Evolutionary conservation across 2,888 invertebrate genomes (phyloP), one percentile per base, ranked within the genome.

Genomic region (Callimorpha dominula): DNA sequence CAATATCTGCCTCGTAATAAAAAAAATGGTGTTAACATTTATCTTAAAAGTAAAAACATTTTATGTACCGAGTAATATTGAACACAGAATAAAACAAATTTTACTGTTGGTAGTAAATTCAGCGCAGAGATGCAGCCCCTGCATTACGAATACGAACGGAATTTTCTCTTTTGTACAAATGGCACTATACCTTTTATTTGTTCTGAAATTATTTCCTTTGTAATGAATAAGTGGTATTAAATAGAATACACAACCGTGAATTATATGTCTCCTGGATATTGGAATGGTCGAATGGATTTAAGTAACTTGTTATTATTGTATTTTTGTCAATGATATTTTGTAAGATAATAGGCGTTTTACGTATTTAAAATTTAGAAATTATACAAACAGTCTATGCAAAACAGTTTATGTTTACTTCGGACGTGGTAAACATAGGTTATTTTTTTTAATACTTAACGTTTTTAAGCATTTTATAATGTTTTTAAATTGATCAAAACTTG

Each of bases 151-250:
- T 74, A 74, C 72, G 78, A 71, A 81, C 80, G 80, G 83, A 86
- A 86, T 83, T 80, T 77, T 71, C 78, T 75, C 74, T 72, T 73
- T 79, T 64, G 77, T 75, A 85, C 81, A 85, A 86, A 86, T 71
- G 62, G 79, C 77, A 79, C 72, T 71, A 71, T 86, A 78, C 81
- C 81, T 83, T 86, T 83, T 85, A 84, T 86, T 83, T 83, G 76
- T 77, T 77, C 71, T 77, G 76, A 73, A 71, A 74, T 77, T 79
- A 81, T 78, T 85, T 82, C 49, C 75, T 78, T 81, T 80, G 80
- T 81, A 81, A 82, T 82, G 76, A 85, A 86, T 81, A 82, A 83
- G 78, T 81, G 77, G 78, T 79, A 81, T 81, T 84, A 79, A 83
- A 85, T 80, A 78, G 79, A 83, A 78, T 78, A 74, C 69, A 72